Evolutionary conservation across 2,888 invertebrate genomes (phyloP).

Genomic region (Tenthredo distinguenda): DNA sequence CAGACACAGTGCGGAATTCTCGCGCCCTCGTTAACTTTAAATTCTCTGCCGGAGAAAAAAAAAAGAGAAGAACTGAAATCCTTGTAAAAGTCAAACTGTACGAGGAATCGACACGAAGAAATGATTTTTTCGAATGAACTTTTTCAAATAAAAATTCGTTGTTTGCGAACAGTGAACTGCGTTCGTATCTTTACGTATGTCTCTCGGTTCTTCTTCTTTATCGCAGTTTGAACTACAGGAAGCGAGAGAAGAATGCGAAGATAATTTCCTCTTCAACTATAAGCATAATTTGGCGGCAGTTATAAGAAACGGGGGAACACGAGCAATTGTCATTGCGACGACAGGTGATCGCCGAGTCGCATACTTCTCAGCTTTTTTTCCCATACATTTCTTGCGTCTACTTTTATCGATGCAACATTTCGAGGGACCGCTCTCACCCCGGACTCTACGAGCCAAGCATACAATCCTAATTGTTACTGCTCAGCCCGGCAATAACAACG

Average conservation of each 20-base stretch:
- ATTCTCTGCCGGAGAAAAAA: too few relatives aligned
- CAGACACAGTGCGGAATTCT: too few relatives aligned
- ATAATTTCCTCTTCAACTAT: not conserved
- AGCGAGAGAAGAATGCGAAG: not conserved
- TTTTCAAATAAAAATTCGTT: not conserved
- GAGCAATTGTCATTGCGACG: constrained; percentile 4
- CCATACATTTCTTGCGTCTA: not conserved
- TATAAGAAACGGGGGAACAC: not conserved
- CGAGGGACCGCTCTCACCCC: not conserved
- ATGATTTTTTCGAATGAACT: not conserved
- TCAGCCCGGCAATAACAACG: constrained; percentile 65
- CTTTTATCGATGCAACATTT: constrained; percentile 48
- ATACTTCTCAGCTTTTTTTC: constrained; percentile 33
- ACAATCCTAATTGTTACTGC: constrained; percentile 71
- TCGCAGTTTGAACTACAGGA: not conserved
- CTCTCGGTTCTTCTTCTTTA: not conserved
- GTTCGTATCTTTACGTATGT: not conserved
- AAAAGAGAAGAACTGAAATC: too few relatives aligned
- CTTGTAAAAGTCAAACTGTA: too few relatives aligned
- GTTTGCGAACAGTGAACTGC: not conserved
- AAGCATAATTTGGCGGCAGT: not conserved
- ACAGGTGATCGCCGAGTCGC: constrained; percentile 16
- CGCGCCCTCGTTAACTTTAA: too few relatives aligned
- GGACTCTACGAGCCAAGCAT: constrained; percentile 56
- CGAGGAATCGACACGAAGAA: too few relatives aligned